Evolutionary conservation across 2,888 invertebrate genomes (phyloP).

Genomic region (Drosophila cracens): DNA sequence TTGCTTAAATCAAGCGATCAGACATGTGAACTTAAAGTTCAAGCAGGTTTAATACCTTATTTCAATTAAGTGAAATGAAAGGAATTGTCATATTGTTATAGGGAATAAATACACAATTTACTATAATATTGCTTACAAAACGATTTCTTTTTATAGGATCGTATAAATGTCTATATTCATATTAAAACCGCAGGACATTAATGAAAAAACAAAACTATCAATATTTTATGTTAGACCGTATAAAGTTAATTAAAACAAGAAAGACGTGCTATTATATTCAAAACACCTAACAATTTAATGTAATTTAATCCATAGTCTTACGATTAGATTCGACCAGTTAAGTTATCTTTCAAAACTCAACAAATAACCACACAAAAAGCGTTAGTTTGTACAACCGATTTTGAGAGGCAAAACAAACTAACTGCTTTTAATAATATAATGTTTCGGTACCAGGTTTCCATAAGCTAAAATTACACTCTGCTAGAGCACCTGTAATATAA

Average conservation of each 20-base stretch:
- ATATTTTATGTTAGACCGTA: conserved; percentile 18
- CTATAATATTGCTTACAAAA: not conserved
- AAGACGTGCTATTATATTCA: not conserved
- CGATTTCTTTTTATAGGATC: conserved; percentile 18
- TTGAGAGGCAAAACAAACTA: not conserved
- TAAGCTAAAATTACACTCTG: not conserved
- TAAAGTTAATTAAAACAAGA: conserved; percentile 29
- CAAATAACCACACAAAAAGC: not conserved
- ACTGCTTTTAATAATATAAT: not conserved
- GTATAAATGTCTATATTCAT: conserved; percentile 7
- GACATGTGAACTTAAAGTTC: conserved; percentile 2
- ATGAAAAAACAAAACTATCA: conserved; percentile 11
- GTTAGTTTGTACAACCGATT: not conserved
- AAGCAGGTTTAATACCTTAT: not conserved
- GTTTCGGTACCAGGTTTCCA: not conserved
- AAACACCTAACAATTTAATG: not conserved
- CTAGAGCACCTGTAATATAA: not conserved
- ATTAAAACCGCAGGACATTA: conserved; percentile 8
- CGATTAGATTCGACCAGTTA: not conserved
- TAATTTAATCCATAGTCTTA: not conserved
- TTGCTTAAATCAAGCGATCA: conserved; percentile 51
- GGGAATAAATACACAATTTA: not conserved
- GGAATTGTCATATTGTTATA: not conserved
- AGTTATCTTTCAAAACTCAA: not conserved
- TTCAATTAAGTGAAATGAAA: not conserved